These are phyloP conservation scores for Lophius piscatorius DNA, from an alignment of 2,113 vertebrate genomes.

Conservation along the genomic window DNA sequence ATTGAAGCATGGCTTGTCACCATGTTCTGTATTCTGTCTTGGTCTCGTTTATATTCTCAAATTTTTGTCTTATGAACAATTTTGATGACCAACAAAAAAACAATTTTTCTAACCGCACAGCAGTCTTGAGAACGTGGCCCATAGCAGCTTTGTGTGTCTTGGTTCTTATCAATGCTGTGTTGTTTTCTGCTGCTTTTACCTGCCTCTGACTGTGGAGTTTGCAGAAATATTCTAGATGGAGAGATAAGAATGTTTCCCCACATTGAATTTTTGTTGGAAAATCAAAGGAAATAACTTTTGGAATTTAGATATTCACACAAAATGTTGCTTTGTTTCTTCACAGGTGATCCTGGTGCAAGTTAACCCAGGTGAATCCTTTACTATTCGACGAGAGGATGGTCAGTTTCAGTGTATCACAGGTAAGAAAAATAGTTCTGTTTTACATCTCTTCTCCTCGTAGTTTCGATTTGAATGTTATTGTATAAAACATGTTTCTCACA, in stretches of 20 bases:
- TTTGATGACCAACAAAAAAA: not conserved
- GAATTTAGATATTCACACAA: not conserved
- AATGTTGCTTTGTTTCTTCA: conserved; percentile 48
- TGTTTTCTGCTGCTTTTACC: not conserved
- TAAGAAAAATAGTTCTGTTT: conserved; percentile 63
- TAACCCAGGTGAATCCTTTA: conserved; percentile 99
- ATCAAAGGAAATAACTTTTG: not conserved
- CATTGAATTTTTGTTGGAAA: not conserved
- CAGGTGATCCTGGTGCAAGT: conserved; percentile 99
- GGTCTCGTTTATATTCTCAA: too few species aligned
- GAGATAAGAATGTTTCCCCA: not conserved
- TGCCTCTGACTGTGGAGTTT: not conserved
- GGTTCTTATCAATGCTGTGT: not conserved
- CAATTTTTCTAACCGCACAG: not conserved
- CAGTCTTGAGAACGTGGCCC: not conserved
- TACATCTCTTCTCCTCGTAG: not conserved
- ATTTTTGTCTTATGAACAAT: not conserved
- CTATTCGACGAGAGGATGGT: conserved; percentile 99
- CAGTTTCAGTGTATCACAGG: conserved; percentile 99
- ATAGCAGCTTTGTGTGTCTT: not conserved
- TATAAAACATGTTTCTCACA: not conserved
- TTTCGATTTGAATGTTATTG: not conserved
- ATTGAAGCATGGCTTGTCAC: too few species aligned
- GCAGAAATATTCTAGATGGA: not conserved
- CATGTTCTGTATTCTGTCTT: too few species aligned